A percentile compares a stretch with the other conserved stretches of the same genome.
Evolutionary conservation across 2,797 vertebrate genomes (phyloP).

Genomic region (Petrocephalus sullivani): DNA sequence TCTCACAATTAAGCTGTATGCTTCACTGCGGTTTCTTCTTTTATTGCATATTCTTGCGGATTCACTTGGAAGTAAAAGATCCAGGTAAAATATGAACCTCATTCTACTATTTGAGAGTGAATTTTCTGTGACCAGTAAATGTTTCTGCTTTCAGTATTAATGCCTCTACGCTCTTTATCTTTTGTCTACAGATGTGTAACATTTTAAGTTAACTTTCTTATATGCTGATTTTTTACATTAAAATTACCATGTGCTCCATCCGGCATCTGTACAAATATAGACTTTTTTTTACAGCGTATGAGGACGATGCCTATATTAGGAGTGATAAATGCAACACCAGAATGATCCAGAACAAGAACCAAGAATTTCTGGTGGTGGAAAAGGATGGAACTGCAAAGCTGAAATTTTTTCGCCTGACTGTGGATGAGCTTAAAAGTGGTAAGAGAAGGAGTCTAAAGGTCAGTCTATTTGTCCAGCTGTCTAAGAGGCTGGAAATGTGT

Average conservation of each 20-base stretch:
- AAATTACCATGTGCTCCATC: not conserved
- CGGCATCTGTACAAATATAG: not conserved
- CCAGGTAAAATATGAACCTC: slow-evolving; percentile 5
- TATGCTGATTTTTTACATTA: not conserved
- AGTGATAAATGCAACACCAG: not conserved
- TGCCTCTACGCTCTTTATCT: not conserved
- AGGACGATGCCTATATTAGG: not conserved
- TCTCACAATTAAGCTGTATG: not conserved
- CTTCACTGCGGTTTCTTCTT: not conserved
- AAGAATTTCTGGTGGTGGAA: not conserved
- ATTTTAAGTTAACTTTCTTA: not conserved
- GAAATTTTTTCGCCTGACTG: not conserved
- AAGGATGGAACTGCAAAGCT: not conserved
- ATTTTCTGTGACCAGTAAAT: not conserved
- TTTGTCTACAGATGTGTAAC: not conserved
- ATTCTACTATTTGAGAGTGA: not conserved
- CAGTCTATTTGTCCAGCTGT: not conserved
- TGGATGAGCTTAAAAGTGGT: not conserved
- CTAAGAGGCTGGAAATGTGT: not conserved
- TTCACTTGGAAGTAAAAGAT: not conserved
- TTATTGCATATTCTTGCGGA: not conserved
- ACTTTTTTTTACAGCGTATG: not conserved
- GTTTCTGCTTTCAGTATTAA: not conserved
- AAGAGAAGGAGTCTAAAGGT: not conserved
- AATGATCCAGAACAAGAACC: not conserved